Evolutionary conservation across 2,113 vertebrate genomes (phyloP).

Genomic region (Ibidorhyncha struthersii): DNA sequence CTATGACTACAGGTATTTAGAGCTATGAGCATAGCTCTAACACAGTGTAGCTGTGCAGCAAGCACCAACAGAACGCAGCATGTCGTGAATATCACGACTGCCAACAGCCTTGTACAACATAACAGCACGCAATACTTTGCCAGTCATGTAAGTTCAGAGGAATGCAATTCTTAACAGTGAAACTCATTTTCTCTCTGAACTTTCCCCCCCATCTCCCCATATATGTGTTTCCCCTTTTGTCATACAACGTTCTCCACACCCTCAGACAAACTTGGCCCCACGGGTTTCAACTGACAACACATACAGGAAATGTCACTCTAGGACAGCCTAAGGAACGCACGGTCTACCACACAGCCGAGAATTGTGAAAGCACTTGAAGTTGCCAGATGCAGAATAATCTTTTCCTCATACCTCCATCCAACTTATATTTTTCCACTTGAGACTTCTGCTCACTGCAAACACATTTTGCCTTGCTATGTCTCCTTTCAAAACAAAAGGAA

Average conservation of each 20-base stretch:
- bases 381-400: background rate
- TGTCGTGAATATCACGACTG: background rate
- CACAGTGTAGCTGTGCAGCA: background rate
- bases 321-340: rapidly evolving
- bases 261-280: background rate
- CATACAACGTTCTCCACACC: background rate
- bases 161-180: background rate
- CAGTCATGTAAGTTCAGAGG: background rate
- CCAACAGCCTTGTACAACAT: background rate
- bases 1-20: background rate
- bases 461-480: background rate
- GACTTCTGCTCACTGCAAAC: background rate
- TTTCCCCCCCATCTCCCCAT: background rate
- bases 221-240: background rate
- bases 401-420: background rate
- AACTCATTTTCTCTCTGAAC: background rate
- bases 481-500: background rate
- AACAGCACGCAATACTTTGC: background rate
- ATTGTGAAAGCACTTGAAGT: background rate
- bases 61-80: background rate
- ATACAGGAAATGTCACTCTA: background rate
- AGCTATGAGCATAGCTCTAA: background rate
- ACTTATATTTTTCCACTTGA: background rate
- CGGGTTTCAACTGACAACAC: background rate
- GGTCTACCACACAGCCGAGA: background rate